Evolutionary conservation across 2,797 vertebrate genomes (phyloP), one percentile per base, ranked within the genome.

Genomic region (Enteromius trimaculatus): DNA sequence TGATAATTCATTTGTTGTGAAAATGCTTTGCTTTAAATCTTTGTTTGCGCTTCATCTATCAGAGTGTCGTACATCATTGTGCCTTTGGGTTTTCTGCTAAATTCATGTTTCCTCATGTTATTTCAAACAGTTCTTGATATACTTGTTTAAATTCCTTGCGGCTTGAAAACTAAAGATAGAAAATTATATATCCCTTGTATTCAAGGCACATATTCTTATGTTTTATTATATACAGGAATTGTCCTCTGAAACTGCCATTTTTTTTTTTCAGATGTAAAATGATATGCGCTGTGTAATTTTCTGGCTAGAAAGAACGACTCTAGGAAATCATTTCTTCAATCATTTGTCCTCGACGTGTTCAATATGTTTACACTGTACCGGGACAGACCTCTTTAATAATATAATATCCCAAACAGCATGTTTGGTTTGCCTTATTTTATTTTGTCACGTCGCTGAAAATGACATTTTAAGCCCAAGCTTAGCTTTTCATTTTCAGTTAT

Each of bases 151-250:
- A 88, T 79, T 86, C 72, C 83, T 75, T 84, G 83, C 68, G 66
- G 81, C 87, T 81, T 81, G 75, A 83, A 75, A 87, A 77, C 76
- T 85, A 88, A 88, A 85, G 78, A 86, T 87, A 88, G 85, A 88
- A 89, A 87, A 88, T 85, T 83, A 84, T 77, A 83, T 76, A 71
- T 77, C 58, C 72, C 86, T 81, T 76, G 81, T 55, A 87, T 85
- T 82, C 44, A 47, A 84, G 62, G 64, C 85, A 77, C 58, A 88
- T 87, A 86, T 84, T 84, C 80, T 87, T 86, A 77, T 85, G 83
- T 86, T 89, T 89, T 83, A 89, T 87, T 83, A 86, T 83, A 88
- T 74, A 77, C 85, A 80, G 21, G 74, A 80, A 65, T 80, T 86
- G 87, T 79, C 76, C 69, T 87, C 34, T 69, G 64, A 29, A 87